Evolutionary conservation across 2,888 invertebrate species (phyloP).

Genomic region (Amiota communis): DNA sequence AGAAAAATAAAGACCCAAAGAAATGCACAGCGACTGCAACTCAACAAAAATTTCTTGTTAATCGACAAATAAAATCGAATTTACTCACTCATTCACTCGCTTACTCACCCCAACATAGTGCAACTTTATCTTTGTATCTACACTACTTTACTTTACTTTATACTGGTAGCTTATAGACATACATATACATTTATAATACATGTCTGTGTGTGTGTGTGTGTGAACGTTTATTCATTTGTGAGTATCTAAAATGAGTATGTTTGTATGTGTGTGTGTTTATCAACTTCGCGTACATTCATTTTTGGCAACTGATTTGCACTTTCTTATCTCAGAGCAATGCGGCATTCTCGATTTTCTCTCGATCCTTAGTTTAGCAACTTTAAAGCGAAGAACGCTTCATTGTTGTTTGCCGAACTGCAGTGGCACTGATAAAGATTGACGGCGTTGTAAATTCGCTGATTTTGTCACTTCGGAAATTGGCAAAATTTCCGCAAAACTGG

Average conservation of each 20-base stretch:
- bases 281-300: slow-evolving; percentile 15
- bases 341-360: neutral
- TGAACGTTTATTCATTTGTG: neutral
- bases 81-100: slow-evolving; percentile 32
- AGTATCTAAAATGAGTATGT: neutral
- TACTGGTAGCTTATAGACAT: neutral
- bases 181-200: neutral
- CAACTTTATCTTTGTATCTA: neutral
- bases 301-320: slow-evolving; percentile 63
- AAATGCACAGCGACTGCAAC: slow-evolving; percentile 33
- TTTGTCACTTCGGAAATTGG: slow-evolving; percentile 71
- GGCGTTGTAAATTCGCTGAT: slow-evolving; percentile 70
- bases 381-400: slow-evolving; percentile 39
- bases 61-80: slow-evolving; percentile 57
- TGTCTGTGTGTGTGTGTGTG: neutral
- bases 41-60: slow-evolving; percentile 51
- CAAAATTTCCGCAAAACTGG: slow-evolving; percentile 56
- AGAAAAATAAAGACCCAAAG: neutral
- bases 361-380: slow-evolving; percentile 2
- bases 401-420: slow-evolving; percentile 56
- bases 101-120: neutral
- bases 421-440: slow-evolving; percentile 66
- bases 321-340: slow-evolving; percentile 51
- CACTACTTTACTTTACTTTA: too few relatives aligned
- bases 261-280: neutral